Conservation (phyloP, 2,888 invertebrate species). For the Netelia virgata region DNA sequence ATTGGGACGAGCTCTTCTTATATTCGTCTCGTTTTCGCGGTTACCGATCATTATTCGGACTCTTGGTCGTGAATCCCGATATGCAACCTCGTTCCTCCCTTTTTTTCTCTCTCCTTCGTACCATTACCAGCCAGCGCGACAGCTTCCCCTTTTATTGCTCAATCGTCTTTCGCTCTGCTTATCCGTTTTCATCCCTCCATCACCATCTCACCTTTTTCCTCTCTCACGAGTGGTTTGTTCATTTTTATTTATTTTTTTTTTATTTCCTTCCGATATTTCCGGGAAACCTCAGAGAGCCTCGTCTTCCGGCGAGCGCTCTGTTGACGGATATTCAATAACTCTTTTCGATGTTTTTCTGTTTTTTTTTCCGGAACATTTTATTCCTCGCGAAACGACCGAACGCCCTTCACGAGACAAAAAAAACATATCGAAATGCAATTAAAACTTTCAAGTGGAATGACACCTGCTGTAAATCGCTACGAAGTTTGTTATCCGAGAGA, state of each 20-base stretch:
- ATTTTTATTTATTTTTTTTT: slow-evolving; percentile 11
- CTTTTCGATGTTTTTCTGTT: not conserved
- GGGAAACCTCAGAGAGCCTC: slow-evolving; percentile 10
- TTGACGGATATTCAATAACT: slow-evolving; percentile 41
- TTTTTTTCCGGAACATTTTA: slow-evolving; percentile 20
- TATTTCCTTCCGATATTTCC: slow-evolving; percentile 20
- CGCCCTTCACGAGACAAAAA: not conserved
- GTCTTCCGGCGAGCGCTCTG: slow-evolving; percentile 20
- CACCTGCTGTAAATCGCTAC: slow-evolving; percentile 21
- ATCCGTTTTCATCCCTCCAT: slow-evolving; percentile 14
- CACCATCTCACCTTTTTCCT: slow-evolving; percentile 10
- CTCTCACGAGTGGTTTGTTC: slow-evolving; percentile 25
- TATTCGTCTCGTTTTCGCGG: slow-evolving; percentile 54
- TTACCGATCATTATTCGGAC: slow-evolving; percentile 62
- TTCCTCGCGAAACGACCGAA: slow-evolving; percentile 24
- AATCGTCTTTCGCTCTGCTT: slow-evolving; percentile 31
- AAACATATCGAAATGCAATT: slow-evolving; percentile 63
- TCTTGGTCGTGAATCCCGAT: slow-evolving; percentile 51
- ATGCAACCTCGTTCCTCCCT: slow-evolving; percentile 5
- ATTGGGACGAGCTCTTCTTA: slow-evolving; percentile 54
- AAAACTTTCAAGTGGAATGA: slow-evolving; percentile 50
- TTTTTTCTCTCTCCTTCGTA: slow-evolving; percentile 6
- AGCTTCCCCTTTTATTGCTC: slow-evolving; percentile 44
- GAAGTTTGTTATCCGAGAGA: slow-evolving; percentile 25
- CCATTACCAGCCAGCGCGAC: slow-evolving; percentile 9